Evolutionary conservation across 1,140 invertebrate genomes (phyloP), one percentile per base, ranked within the genome.

Genomic region (Linepithema humile): DNA sequence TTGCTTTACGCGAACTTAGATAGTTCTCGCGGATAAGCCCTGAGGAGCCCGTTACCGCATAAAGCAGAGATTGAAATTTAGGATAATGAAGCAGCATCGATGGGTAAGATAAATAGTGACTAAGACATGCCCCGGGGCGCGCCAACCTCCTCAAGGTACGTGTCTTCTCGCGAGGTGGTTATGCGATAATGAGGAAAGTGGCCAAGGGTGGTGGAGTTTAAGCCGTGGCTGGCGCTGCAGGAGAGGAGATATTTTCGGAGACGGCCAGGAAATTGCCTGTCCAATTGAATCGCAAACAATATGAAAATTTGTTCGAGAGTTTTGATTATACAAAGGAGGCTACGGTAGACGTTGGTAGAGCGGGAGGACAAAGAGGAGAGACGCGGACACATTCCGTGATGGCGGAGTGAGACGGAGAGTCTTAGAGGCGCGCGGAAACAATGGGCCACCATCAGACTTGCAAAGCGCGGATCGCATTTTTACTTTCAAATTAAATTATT

Each of bases 261-360:
- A 91, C 90, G 86, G 90, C 88, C 90, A 88, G 92, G 91, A 93
- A 93, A 93, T 94, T 93, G 91, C 92, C 91, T 92, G 90, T 93
- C 92, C 93, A 93, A 93, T 93, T 93, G 93, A 94, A 94, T 94
- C 91, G 90, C 92, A 94, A 93, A 94, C 93, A 93, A 93, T 93
- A 93, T 94, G 92, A 94, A 94, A 94, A 94, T 94, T 93, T 93
- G 92, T 93, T 93, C 91, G 89, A 93, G 92, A 94, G 92, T 94
- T 94, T 93, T 93, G 93, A 93, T 94, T 91, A 93, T 93, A 93
- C 92, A 94, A 93, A 93, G 91, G 91, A 92, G 90, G 85, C 83
- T 84, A 86, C 83, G 88, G 85, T 77, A 72, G 83, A 86, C 65
- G 73, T 60, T 40, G 73, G 72, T 82, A 57, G 57, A 45, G 77